Percentiles rank a stretch among this genome's conserved stretches.
Conservation (phyloP, 2,113 vertebrate genomes). For the Poeciliopsis retropinna region DNA sequence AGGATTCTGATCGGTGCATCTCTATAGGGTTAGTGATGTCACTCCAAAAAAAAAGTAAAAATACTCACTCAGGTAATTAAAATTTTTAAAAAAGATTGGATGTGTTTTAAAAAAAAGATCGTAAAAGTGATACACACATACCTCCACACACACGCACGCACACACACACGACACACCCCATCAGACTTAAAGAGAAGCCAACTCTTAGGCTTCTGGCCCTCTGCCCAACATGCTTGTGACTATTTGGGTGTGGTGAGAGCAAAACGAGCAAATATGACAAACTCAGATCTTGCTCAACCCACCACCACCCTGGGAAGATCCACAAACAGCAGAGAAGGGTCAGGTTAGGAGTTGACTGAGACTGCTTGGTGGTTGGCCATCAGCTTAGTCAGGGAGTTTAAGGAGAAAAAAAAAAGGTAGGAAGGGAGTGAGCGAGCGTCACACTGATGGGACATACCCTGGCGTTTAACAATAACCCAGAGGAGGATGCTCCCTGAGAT, state of each 20-base stretch:
- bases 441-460: conserved; percentile 71
- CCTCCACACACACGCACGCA: background rate
- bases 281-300: conserved; percentile 27
- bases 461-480: conserved; percentile 77
- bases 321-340: conserved; percentile 35
- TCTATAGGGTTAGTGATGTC: conserved; percentile 43
- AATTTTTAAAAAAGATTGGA: conserved; percentile 21
- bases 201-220: conserved; percentile 44
- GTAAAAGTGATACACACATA: conserved; percentile 25
- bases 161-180: conserved; percentile 23
- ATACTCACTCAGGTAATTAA: background rate
- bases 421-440: conserved; percentile 32
- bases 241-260: conserved; percentile 23
- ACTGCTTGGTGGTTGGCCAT: conserved; percentile 46
- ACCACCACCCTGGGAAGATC: conserved; percentile 22
- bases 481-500: conserved; percentile 79
- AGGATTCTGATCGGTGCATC: background rate
- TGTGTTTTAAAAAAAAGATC: conserved; percentile 25
- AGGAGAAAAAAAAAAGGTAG: conserved; percentile 14
- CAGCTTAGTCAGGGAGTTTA: conserved; percentile 42
- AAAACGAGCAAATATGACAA: conserved; percentile 21
- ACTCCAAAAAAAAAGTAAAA: conserved; percentile 27
- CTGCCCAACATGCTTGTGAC: conserved; percentile 42
- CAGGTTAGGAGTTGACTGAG: conserved; percentile 45
- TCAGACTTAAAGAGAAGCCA: conserved; percentile 50